Evolutionary conservation across 2,113 vertebrate genomes (phyloP).

Genomic region (Hippocampus mohnikei): DNA sequence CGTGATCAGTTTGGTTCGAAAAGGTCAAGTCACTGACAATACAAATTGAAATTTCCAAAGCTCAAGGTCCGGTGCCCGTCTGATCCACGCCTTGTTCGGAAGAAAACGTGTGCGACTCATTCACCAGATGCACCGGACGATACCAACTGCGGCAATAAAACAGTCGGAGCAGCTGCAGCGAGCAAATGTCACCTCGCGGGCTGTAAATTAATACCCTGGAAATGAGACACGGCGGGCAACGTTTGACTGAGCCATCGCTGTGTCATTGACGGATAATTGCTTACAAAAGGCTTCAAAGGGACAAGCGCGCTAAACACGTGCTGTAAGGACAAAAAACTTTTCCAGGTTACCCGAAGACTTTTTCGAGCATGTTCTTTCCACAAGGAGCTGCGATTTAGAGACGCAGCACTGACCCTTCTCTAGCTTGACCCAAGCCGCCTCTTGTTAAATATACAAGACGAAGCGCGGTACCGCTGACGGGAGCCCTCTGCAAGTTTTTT

Average conservation of each 20-base stretch:
- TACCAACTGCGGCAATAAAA: constrained; percentile 1
- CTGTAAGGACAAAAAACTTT: background rate
- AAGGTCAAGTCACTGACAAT: background rate
- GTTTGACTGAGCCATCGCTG: background rate
- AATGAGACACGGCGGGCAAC: background rate
- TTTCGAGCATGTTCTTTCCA: background rate
- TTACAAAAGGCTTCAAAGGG: background rate
- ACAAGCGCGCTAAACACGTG: background rate
- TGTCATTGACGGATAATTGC: background rate
- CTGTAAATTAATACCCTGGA: constrained; percentile 8
- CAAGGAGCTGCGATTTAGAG: background rate
- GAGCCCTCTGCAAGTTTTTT: background rate
- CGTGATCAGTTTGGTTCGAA: background rate
- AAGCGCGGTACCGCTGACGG: background rate
- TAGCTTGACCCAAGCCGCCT: background rate
- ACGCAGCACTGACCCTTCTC: background rate
- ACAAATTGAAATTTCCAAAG: background rate
- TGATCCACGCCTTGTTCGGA: constrained; percentile 15
- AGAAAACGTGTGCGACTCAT: background rate
- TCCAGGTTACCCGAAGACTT: background rate
- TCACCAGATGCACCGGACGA: background rate
- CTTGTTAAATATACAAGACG: background rate
- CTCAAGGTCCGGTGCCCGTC: constrained; percentile 12
- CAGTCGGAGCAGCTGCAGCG: constrained; percentile 10
- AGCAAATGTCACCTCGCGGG: background rate